These are phyloP conservation scores for Drosophila dives DNA, from an alignment of 2,888 invertebrate species.

Conservation along the genomic window DNA sequence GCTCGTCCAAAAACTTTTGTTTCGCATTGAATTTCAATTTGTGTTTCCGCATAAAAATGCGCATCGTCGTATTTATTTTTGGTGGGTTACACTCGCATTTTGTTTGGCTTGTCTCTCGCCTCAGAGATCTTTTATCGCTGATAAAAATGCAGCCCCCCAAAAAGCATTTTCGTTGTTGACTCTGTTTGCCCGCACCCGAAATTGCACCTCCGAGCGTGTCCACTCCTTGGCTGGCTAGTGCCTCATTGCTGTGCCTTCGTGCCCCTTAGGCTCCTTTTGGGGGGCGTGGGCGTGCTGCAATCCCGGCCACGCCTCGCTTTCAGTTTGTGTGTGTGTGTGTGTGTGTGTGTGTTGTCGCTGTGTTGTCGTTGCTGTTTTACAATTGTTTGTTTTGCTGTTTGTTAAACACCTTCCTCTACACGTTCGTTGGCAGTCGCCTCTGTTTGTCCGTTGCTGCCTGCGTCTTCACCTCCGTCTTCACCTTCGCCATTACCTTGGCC, in stretches of 20 bases:
- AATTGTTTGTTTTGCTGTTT: constrained; percentile 84
- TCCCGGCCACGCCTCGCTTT: constrained; percentile 68
- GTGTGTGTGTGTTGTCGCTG: constrained; percentile 37
- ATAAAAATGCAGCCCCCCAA: constrained; percentile 67
- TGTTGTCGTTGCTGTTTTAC: constrained; percentile 71
- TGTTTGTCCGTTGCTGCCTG: constrained; percentile 41
- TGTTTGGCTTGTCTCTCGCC: constrained; percentile 57
- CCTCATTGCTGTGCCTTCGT: constrained; percentile 11
- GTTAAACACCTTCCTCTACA: constrained; percentile 84
- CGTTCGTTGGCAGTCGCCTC: constrained; percentile 70
- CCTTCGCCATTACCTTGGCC: background rate
- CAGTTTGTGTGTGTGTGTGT: constrained; percentile 34
- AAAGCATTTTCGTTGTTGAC: constrained; percentile 28
- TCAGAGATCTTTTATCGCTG: constrained; percentile 77
- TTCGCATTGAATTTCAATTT: constrained; percentile 80
- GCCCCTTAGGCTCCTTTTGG: constrained; percentile 32
- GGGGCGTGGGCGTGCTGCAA: constrained; percentile 70
- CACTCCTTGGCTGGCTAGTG: constrained; percentile 43
- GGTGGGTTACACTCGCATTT: constrained; percentile 63
- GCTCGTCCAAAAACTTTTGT: constrained; percentile 54
- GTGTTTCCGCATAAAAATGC: constrained; percentile 79
- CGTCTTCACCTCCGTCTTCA: background rate
- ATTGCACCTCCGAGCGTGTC: constrained; percentile 45
- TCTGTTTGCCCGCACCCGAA: constrained; percentile 43
- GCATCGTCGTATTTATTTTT: constrained; percentile 66